Conservation (phyloP, 2,797 vertebrate species). For the Amphiprion clarkii region DNA sequence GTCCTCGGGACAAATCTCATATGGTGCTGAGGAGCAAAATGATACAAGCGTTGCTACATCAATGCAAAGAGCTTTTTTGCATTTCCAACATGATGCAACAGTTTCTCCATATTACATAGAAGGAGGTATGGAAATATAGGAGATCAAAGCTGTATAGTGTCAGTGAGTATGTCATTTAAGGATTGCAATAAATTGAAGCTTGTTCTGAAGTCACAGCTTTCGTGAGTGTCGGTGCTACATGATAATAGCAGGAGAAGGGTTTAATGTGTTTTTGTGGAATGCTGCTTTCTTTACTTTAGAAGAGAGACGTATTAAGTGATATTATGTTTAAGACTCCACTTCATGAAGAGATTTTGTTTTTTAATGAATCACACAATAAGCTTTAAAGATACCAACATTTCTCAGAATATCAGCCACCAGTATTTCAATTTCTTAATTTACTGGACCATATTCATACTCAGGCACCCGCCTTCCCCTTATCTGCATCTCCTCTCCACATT, state of each 20-base stretch:
- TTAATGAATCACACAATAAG: neutral
- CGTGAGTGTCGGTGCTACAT: neutral
- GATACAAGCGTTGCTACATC: conserved; percentile 27
- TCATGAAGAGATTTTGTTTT: conserved; percentile 28
- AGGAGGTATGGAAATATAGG: conserved; percentile 48
- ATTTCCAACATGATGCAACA: conserved; percentile 67
- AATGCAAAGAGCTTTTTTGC: conserved; percentile 38
- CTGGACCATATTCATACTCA: conserved; percentile 22
- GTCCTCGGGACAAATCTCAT: conserved; percentile 99
- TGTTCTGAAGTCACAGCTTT: conserved; percentile 19
- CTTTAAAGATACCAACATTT: conserved; percentile 23
- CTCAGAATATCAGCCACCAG: conserved; percentile 13
- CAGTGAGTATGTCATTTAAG: conserved; percentile 22
- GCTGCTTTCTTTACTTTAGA: conserved; percentile 31
- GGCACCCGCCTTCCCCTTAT: conserved; percentile 27
- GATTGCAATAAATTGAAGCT: conserved; percentile 9
- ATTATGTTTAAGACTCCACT: conserved; percentile 30
- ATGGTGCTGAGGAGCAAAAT: conserved; percentile 89
- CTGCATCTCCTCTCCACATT: conserved; percentile 33
- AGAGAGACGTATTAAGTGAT: conserved; percentile 26
- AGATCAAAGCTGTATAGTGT: conserved; percentile 51
- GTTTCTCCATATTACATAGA: conserved; percentile 53
- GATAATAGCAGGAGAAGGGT: conserved; percentile 3
- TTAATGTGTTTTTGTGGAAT: conserved; percentile 19
- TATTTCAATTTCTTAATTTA: conserved; percentile 23